Evolutionary conservation across 2,888 invertebrate species (phyloP), one percentile per base, ranked within the genome.

Genomic region (Oligia fasciuncula): DNA sequence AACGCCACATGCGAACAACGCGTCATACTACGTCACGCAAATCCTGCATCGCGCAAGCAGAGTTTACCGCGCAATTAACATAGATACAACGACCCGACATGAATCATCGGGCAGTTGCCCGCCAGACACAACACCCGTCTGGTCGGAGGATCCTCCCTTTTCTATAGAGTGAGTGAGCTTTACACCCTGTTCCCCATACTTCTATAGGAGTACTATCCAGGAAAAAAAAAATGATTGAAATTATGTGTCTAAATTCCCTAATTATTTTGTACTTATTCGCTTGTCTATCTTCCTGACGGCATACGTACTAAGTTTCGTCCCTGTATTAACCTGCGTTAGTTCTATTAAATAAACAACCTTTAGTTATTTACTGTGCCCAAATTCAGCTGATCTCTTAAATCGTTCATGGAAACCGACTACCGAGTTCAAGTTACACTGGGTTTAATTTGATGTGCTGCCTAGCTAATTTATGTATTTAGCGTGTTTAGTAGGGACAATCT

Each of bases 381-480:
- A n/a, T 19, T 66, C 35, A 66, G 29, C 17, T n/a, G 80, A 65
- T 5, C 85, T 68, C 23, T 60, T 14, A 2, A 17, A n/a, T 51
- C 3, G 49, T 29, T 46, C 0, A 54, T 3, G 5, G 23, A 60
- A 35, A 57, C 17, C 3, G 13, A 5, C 17, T 1, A 17, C 43
- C 9, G 40, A 73, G 88, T 69, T 79, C 82, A 80, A 60, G 23
- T 75, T 67, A 78, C 5, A 65, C 43, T 81, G 74, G 85, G 17
- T 73, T 67, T 62, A 66, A 71, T 85, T 79, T 79, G 68, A 84
- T 80, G 75, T 86, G 73, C 81, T 76, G 67, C 73, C 46, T 60
- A 71, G 76, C 57, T 88, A 88, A 86, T 80, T 86, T 87, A 88
- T 77, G 84, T 80, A 86, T 88, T 43, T 79, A 84, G 82, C 80